A percentile compares a stretch with the other conserved stretches of the same genome.
Evolutionary conservation across 2,888 invertebrate genomes (phyloP).

Genomic region (Cheilosia vulpina): DNA sequence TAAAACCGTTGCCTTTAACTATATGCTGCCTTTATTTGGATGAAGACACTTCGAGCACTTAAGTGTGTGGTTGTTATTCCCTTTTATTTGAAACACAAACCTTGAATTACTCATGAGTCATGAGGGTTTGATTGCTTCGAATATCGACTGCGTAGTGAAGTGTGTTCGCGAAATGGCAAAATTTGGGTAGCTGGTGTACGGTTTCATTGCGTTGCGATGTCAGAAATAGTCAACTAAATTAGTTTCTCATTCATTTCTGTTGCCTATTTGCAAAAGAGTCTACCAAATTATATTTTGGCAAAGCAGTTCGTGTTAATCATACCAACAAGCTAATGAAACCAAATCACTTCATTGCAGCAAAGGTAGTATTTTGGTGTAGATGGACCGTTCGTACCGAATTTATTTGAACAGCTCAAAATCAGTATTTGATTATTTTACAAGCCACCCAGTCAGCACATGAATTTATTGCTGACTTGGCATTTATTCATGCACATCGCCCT

Average conservation of each 20-base stretch:
- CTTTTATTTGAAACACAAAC: constrained; percentile 68
- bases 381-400: too few species aligned
- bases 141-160: constrained; percentile 12
- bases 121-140: constrained; percentile 59
- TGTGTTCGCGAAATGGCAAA: constrained; percentile 6
- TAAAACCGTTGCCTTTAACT: constrained; percentile 46
- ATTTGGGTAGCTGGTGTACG: constrained; percentile 32
- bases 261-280: not conserved
- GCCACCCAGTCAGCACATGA: not conserved
- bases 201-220: constrained; percentile 34
- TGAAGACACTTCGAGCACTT: constrained; percentile 58
- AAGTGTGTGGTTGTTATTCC: constrained; percentile 51
- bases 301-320: not conserved
- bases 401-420: not conserved
- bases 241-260: constrained; percentile 42
- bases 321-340: not conserved
- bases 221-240: constrained; percentile 44
- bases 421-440: not conserved
- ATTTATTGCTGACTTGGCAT: constrained; percentile 28
- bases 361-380: too few species aligned
- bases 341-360: too few species aligned
- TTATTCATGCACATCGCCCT: not conserved
- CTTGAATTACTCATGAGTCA: constrained; percentile 73
- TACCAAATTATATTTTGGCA: not conserved
- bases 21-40: constrained; percentile 6